Evolutionary conservation across 2,888 invertebrate species (phyloP), one percentile per base, ranked within the genome.

Genomic region (Melolontha melolontha): DNA sequence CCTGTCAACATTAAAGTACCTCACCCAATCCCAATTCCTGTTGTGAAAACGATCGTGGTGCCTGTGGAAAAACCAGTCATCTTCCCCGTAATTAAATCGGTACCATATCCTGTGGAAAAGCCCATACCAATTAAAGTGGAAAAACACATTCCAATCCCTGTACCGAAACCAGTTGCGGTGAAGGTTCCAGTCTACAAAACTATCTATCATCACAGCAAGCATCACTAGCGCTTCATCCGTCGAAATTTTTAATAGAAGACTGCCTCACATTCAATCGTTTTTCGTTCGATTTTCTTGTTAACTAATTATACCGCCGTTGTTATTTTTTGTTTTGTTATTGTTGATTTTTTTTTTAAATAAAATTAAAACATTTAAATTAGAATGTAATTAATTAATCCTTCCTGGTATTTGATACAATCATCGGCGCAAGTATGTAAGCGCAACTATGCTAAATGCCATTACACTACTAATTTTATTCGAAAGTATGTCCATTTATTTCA

Each of bases 51-150:
- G 72, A 86, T 91, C 1, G 87, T 88, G 0, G 86, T 91, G 27
- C 91, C 91, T 0, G 88, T 91, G 0, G 91, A 91, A 75, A 91
- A 90, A 77, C 90, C 91, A 27, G 90, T 91, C 1, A 91, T 91
- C 0, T 91, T 90, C 76, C 89, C 90, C 0, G 90, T 91, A 0
- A 89, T 90, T 72, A 90, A 87, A 75, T 83, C 84, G 2, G 88
- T 91, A 0, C 89, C 89, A 42, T 88, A 90, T 27, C 90, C 90
- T 0, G 88, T 88, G 66, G 86, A 90, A 70, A 91, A 91, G 75
- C 88, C 89, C 0, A 89, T 90, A 2, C 91, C 91, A 1, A 89
- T 91, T 16, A 88, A 87, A 66, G 90, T 91, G 0, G 86, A 90
- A 44, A 91, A 90, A 73, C 91, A 91, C 75, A 81, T 91, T 11